These are phyloP conservation scores for Leptinotarsa rubiginosa DNA, from an alignment of 2,888 invertebrate genomes.

Conservation along the genomic window DNA sequence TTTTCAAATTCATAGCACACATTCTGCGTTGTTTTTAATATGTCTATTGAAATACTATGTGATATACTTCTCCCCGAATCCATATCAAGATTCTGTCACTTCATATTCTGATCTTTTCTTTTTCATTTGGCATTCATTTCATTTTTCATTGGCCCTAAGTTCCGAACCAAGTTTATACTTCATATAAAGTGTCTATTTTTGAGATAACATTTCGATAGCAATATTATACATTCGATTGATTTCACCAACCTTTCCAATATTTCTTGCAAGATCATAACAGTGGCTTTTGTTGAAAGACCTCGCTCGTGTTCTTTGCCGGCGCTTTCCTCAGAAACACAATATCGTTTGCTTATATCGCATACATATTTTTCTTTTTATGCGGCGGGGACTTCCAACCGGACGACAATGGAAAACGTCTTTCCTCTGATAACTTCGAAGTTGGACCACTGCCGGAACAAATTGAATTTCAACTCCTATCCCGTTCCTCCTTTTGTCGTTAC, in stretches of 20 bases:
- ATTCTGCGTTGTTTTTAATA: too few relatives aligned
- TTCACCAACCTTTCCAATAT: neutral
- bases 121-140: neutral
- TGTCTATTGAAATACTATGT: too few relatives aligned
- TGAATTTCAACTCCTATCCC: conserved; percentile 38
- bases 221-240: conserved; percentile 2
- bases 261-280: neutral
- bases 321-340: conserved; percentile 7
- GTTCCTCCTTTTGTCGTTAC: conserved; percentile 20
- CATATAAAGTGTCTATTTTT: neutral
- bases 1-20: too few relatives aligned
- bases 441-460: conserved; percentile 47
- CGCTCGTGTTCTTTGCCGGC: neutral
- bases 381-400: conserved; percentile 13
- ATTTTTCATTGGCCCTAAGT: neutral
- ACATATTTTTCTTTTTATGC: conserved; percentile 20
- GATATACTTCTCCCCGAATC: too few relatives aligned
- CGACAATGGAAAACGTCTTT: conserved; percentile 21
- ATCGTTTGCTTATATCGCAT: conserved; percentile 21
- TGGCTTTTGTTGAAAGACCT: neutral
- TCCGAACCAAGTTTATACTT: neutral
- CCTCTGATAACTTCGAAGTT: conserved; percentile 42
- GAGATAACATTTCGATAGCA: neutral
- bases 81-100: too few relatives aligned
- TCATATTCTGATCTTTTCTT: too few relatives aligned